Conservation (phyloP, 2,113 vertebrate species). For the Neotoma lepida region DNA sequence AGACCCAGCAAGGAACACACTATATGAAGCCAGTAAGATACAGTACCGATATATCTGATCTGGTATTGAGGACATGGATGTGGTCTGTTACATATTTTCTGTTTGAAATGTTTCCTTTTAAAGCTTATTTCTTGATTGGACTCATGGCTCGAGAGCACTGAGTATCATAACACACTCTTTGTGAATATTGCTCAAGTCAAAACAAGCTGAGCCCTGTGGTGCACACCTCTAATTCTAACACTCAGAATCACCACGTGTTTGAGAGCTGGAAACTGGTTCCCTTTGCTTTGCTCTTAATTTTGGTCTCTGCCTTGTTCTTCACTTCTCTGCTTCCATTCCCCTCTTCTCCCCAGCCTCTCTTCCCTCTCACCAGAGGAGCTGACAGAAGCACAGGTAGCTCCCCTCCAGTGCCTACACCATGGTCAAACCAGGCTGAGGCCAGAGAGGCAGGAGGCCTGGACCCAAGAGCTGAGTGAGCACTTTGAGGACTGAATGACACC, state of each 20-base stretch:
- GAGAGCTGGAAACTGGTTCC: not conserved
- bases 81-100: not conserved
- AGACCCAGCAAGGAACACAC: not conserved
- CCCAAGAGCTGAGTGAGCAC: not conserved
- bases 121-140: not conserved
- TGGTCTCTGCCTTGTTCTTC: not conserved
- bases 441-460: not conserved
- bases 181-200: not conserved
- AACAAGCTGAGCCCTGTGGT: not conserved
- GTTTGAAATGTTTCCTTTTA: slow-evolving; percentile 10
- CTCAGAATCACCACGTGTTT: not conserved
- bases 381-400: not conserved
- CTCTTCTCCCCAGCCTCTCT: not conserved
- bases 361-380: not conserved
- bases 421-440: not conserved
- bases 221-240: not conserved
- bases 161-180: not conserved
- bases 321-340: not conserved
- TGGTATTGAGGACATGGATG: not conserved
- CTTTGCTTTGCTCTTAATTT: not conserved
- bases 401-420: not conserved
- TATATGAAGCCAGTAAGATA: not conserved
- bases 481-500: not conserved
- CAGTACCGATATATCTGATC: not conserved
- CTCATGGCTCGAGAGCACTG: not conserved